Evolutionary conservation across 2,113 vertebrate species (phyloP), one percentile per base, ranked within the genome.

Genomic region (Nycticebus coucang): DNA sequence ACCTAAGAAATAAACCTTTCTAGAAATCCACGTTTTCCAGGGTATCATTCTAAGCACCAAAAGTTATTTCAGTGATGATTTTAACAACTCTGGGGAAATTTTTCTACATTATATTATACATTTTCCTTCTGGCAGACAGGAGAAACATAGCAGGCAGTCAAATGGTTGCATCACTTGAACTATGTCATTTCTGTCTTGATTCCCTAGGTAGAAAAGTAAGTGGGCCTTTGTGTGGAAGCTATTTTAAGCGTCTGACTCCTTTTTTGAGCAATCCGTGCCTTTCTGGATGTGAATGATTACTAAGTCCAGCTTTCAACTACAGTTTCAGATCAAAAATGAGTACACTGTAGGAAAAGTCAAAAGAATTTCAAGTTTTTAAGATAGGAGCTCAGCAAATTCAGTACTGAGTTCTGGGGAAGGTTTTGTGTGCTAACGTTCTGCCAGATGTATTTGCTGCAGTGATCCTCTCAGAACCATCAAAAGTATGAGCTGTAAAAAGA

Each of bases 191-290:
- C 78, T 80, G 85, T 88, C 91, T 77, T 50, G 77, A 91, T 81
- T 92, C 75, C 87, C 66, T 18, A 80, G 90, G 93, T 92, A 84
- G 85, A 87, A 89, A 87, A 91, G 50, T 60, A 91, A 81, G 74
- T 22, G 59, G 78, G 88, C 30, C 81, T 90, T 59, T 5, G 35
- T 53, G 13, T 21, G 12, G 57, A 82, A 37, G 50, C 17, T 95
- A 87, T 94, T 89, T 94, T 93, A 92, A 94, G 69, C 37, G 26
- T 24, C 89, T 80, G 22, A 50, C 72, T 97, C 90, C 93, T 93
- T 92, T 87, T 93, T 68, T 91, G 79, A 91, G 89, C 86, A 79
- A 91, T 41, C 30, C 33, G 12, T 74, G 57, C 69, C 69, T 95
- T 69, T 93, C 94, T 85, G 69, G 92, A 91, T 53, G 24, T 96